A percentile compares a stretch with the other conserved stretches of the same genome.
Conservation (phyloP, 2,113 vertebrate species). For the Epinephelus lanceolatus region DNA sequence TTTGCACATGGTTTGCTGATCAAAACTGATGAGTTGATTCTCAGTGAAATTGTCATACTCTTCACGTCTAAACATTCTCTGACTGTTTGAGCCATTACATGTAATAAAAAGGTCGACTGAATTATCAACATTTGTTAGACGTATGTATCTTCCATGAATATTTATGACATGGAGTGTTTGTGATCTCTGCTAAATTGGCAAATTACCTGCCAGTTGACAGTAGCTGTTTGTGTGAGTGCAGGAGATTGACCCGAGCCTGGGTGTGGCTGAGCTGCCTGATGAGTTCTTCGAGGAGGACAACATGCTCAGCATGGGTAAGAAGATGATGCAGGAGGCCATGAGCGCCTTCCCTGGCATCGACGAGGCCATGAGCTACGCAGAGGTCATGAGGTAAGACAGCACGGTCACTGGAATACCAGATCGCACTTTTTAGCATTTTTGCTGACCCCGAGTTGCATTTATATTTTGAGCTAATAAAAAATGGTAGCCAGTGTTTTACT, state of each 20-base stretch:
- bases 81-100: too few relatives aligned
- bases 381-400: slow-evolving; percentile 93
- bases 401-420: neutral
- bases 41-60: too few relatives aligned
- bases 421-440: neutral
- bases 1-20: too few relatives aligned
- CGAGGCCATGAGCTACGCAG: slow-evolving; percentile 97
- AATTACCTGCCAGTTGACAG: too few relatives aligned
- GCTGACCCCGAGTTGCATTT: neutral
- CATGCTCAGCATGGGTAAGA: slow-evolving; percentile 98
- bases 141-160: too few relatives aligned
- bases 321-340: slow-evolving; percentile 99
- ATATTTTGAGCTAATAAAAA: neutral
- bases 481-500: neutral
- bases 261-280: slow-evolving; percentile 93
- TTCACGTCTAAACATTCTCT: too few relatives aligned
- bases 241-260: slow-evolving; percentile 97
- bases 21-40: too few relatives aligned
- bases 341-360: slow-evolving; percentile 96
- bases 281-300: slow-evolving; percentile 98
- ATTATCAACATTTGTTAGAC: too few relatives aligned
- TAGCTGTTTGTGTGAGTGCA: slow-evolving; percentile 54
- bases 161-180: too few relatives aligned
- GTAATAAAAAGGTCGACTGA: too few relatives aligned
- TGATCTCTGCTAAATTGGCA: too few relatives aligned